phyloP scores from a whole-genome alignment of 1,140 invertebrate species.

The Nautilus pompilius region DNA sequence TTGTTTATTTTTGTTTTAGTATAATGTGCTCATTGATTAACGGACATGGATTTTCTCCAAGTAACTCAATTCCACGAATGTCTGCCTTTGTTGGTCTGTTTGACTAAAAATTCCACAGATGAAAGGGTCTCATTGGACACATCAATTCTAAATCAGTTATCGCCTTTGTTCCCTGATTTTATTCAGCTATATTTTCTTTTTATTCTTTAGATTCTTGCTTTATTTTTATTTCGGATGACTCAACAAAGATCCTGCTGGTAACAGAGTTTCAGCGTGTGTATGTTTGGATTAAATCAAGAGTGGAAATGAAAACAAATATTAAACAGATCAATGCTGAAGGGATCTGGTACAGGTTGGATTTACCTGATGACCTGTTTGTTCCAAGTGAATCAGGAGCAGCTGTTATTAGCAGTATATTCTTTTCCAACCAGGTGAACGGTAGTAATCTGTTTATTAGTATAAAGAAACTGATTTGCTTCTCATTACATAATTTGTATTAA shows the following conservation, averaged over 20 bases:
- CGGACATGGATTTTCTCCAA: too few species aligned
- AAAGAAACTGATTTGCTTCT: not conserved
- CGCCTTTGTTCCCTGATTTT: not conserved
- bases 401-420: too few species aligned
- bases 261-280: not conserved
- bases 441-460: not conserved
- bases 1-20: too few species aligned
- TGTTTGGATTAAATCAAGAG: not conserved
- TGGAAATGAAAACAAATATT: not conserved
- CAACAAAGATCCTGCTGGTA: slow-evolving; percentile 1
- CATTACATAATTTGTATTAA: not conserved
- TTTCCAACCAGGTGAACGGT: too few species aligned
- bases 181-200: not conserved
- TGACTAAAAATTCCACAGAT: not conserved
- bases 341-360: not conserved
- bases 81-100: not conserved
- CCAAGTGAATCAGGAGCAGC: too few species aligned
- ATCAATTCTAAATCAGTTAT: not conserved
- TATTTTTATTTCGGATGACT: not conserved
- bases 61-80: not conserved
- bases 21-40: too few species aligned
- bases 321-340: not conserved
- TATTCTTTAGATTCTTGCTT: slow-evolving; percentile 2
- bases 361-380: too few species aligned
- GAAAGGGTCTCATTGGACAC: not conserved